A percentile compares a stretch with the other conserved stretches of the same genome.
Evolutionary conservation across 2,113 vertebrate genomes (phyloP).

Genomic region (Lynx canadensis): DNA sequence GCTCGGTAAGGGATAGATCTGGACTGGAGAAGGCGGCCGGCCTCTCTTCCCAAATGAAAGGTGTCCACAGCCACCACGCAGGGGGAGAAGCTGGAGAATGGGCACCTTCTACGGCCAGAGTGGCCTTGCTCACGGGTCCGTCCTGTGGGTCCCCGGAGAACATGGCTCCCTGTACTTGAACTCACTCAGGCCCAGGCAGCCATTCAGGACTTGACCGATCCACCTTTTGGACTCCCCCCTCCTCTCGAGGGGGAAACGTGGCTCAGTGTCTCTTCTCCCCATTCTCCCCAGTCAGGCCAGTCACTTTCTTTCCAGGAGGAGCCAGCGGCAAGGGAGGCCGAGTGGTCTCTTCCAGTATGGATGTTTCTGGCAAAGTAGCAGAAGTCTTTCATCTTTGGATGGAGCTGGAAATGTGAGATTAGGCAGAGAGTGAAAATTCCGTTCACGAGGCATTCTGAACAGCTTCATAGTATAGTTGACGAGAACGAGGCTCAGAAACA

Average conservation of each 20-base stretch:
- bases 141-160: neutral
- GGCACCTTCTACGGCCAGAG: neutral
- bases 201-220: neutral
- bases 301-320: neutral
- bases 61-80: neutral
- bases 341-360: neutral
- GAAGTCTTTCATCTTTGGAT: neutral
- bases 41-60: neutral
- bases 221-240: neutral
- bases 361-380: neutral
- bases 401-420: too few relatives aligned
- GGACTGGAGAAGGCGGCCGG: neutral
- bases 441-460: neutral
- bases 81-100: neutral
- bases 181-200: fast-evolving
- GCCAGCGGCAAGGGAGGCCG: neutral
- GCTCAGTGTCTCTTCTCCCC: neutral
- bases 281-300: fast-evolving
- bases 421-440: neutral
- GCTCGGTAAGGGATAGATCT: neutral
- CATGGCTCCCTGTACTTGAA: neutral
- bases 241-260: fast-evolving
- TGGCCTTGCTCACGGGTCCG: fast-evolving
- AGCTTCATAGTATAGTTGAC: neutral
- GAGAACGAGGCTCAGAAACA: neutral